Percentiles rank a stretch among this genome's conserved stretches.
phyloP scores from a whole-genome alignment of 2,113 vertebrate species.

The Bostrychus sinensis region DNA sequence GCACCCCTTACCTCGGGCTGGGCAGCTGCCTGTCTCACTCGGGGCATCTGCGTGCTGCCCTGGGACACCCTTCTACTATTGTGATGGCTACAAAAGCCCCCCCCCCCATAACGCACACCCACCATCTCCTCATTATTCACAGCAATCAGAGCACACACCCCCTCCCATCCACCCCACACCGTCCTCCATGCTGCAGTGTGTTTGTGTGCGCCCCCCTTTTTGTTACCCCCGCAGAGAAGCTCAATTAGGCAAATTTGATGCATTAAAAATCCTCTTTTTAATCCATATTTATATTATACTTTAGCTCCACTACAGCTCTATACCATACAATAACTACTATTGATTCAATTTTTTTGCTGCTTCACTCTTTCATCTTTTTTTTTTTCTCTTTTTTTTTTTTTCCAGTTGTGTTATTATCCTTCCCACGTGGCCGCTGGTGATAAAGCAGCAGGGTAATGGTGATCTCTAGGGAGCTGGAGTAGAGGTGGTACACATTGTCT shows the following conservation, averaged over 20 bases:
- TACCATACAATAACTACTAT: slow-evolving; percentile 28
- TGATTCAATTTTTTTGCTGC: slow-evolving; percentile 28
- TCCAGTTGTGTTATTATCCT: slow-evolving; percentile 36
- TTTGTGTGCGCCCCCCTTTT: slow-evolving; percentile 25
- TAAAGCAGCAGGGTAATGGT: slow-evolving; percentile 50
- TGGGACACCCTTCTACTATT: slow-evolving; percentile 74
- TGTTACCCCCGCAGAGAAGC: slow-evolving; percentile 51
- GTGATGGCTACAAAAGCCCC: slow-evolving; percentile 75
- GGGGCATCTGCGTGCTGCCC: slow-evolving; percentile 73
- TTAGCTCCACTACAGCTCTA: slow-evolving; percentile 11
- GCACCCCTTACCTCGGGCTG: slow-evolving; percentile 67
- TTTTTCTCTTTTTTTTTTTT: slow-evolving; percentile 22
- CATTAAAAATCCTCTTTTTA: slow-evolving; percentile 52
- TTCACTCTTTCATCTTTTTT: slow-evolving; percentile 30
- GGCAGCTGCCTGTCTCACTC: slow-evolving; percentile 70
- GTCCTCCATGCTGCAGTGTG: slow-evolving; percentile 59
- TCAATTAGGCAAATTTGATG: slow-evolving; percentile 68
- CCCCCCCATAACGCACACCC: slow-evolving; percentile 33
- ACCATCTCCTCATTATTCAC: slow-evolving; percentile 67
- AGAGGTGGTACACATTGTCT: slow-evolving; percentile 42
- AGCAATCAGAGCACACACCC: slow-evolving; percentile 46
- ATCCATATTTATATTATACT: slow-evolving; percentile 54
- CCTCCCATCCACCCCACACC: slow-evolving; percentile 9
- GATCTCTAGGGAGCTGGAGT: slow-evolving; percentile 49
- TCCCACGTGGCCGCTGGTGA: slow-evolving; percentile 54